Percentiles rank a stretch among this genome's conserved stretches.
These are phyloP conservation scores for Drosophila bifasciata DNA, from an alignment of 1,140 invertebrate species.

Conservation along the genomic window DNA sequence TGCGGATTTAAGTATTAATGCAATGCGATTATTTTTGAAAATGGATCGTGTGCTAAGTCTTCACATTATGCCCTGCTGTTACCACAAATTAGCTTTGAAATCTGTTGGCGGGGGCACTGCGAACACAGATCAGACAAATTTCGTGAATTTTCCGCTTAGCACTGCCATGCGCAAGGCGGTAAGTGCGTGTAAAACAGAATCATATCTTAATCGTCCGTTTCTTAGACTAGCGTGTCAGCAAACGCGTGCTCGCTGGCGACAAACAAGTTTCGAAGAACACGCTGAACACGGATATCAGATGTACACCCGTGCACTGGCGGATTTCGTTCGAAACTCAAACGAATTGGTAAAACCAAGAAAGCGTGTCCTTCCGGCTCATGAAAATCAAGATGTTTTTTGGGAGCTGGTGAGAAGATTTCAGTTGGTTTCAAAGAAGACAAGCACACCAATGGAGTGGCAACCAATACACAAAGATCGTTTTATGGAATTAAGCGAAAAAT, in stretches of 20 bases:
- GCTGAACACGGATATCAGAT: constrained; percentile 60
- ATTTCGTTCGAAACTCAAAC: constrained; percentile 35
- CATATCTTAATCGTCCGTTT: constrained; percentile 86
- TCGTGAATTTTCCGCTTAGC: constrained; percentile 88
- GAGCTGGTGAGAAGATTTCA: constrained; percentile 32
- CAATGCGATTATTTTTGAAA: constrained; percentile 89
- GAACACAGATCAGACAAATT: constrained; percentile 56
- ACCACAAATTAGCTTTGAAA: constrained; percentile 88
- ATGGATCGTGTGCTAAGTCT: constrained; percentile 86
- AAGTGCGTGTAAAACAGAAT: not conserved
- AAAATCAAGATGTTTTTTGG: constrained; percentile 11
- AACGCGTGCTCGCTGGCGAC: constrained; percentile 58
- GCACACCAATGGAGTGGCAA: constrained; percentile 21
- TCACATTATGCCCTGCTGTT: constrained; percentile 93
- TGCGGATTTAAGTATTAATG: constrained; percentile 91
- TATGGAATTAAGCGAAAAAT: constrained; percentile 32
- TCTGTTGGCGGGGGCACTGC: not conserved
- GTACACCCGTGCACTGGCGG: constrained; percentile 63
- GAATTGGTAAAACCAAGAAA: constrained; percentile 39
- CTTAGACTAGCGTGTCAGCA: constrained; percentile 87
- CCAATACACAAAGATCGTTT: constrained; percentile 46
- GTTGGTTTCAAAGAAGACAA: constrained; percentile 21
- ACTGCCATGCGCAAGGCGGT: constrained; percentile 33
- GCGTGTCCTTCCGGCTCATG: no score
- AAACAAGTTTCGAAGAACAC: constrained; percentile 32